Evolutionary conservation across 2,113 vertebrate genomes (phyloP), one percentile per base, ranked within the genome.

Genomic region (Podarcis muralis): DNA sequence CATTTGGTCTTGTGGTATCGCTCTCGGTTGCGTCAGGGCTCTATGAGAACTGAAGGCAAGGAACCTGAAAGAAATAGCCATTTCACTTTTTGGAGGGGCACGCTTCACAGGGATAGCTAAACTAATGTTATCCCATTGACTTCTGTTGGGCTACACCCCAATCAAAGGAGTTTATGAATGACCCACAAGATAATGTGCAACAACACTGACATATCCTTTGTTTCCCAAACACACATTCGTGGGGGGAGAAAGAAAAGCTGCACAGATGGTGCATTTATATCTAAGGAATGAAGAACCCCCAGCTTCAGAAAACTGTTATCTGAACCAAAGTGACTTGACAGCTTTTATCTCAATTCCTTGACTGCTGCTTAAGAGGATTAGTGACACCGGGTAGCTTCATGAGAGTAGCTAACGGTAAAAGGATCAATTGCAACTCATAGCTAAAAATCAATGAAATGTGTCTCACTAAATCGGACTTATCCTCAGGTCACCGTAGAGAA

Each of bases 321-420:
- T 23, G 89, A 97, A 92, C 90, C 93, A 94, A 92, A 93, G 92
- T 93, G 96, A 96, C 96, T 96, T 94, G 90, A 57, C 87, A 93
- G 95, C 94, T 97, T 96, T 97, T 96, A 97, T 97, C 96, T 95
- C 91, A 88, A 95, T 96, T 92, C 93, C 94, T 96, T 93, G 92
- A 92, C 95, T 95, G 96, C 93, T 94, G 92, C 92, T 96, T 97
- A 97, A 97, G 95, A 95, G 97, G 95, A 97, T 97, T 97, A 97
- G 92, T 84, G 89, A 93, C 93, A 92, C 92, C 92, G 93, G 91
- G 90, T 79, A 53, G 93, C 92, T 95, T 92, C 93, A 89, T 0
- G 71, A 95, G 93, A 92, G 92, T 91, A 95, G 96, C 91, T 94
- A 90, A 93, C 86, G 83, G 95, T 78, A 95, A 92, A 90, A 92